phyloP scores from a whole-genome alignment of 2,888 invertebrate genomes.

The Suillia variegata region DNA sequence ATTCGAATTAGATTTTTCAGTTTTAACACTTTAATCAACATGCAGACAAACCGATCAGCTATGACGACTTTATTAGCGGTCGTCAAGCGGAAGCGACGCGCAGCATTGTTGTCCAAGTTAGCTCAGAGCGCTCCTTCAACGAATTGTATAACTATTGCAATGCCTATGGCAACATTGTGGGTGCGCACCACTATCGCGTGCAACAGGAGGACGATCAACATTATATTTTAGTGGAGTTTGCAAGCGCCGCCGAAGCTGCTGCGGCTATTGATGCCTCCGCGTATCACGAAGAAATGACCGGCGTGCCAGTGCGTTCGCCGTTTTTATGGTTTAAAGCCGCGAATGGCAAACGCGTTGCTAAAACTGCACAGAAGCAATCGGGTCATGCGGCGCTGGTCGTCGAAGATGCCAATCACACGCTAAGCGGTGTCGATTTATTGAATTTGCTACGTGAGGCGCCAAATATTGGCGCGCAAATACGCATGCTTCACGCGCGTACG shows the following conservation, averaged over 20 bases:
- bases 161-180: conserved; percentile 68
- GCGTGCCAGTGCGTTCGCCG: conserved; percentile 71
- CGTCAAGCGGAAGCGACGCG: conserved; percentile 71
- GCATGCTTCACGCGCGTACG: conserved; percentile 66
- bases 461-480: conserved; percentile 72
- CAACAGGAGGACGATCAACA: conserved; percentile 66
- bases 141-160: conserved; percentile 75
- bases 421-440: conserved; percentile 62
- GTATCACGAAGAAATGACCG: conserved; percentile 65
- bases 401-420: conserved; percentile 62
- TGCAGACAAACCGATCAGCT: conserved; percentile 40
- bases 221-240: conserved; percentile 78
- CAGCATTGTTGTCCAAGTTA: conserved; percentile 78
- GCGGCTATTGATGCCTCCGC: conserved; percentile 66
- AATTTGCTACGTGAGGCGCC: conserved; percentile 60
- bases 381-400: conserved; percentile 31
- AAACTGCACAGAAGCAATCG: conserved; percentile 5
- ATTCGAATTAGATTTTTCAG: no score
- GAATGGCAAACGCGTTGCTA: conserved; percentile 42
- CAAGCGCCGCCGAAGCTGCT: conserved; percentile 63
- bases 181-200: conserved; percentile 68
- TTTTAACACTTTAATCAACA: no score
- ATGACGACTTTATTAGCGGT: conserved; percentile 67
- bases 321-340: conserved; percentile 75
- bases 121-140: conserved; percentile 70